These are phyloP conservation scores for Crossaster papposus DNA, from an alignment of 53 echinoderm and acorn worm genomes.

Conservation along the genomic window DNA sequence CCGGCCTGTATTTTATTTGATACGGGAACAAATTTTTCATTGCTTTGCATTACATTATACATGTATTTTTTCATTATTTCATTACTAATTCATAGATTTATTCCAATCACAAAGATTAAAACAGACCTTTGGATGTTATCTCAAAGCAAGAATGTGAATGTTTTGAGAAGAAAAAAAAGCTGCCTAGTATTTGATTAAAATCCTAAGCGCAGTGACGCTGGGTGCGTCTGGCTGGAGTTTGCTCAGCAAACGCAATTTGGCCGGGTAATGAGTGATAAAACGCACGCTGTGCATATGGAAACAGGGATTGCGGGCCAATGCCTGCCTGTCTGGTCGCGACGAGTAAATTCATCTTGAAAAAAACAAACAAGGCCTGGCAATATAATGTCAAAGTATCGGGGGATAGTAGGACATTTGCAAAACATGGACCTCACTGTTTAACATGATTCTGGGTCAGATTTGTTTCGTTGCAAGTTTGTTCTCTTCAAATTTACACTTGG, in stretches of 20 bases:
- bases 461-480: too few relatives aligned
- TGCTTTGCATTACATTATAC: too few relatives aligned
- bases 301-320: conserved; percentile 44
- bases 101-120: background rate
- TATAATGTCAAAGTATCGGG: background rate
- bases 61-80: too few relatives aligned
- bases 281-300: conserved; percentile 41
- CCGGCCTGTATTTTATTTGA: conserved; percentile 10
- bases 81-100: background rate
- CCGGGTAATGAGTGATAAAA: conserved; percentile 50
- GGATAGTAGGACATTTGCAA: background rate
- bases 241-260: conserved; percentile 42
- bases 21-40: background rate
- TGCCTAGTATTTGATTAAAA: conserved; percentile 41
- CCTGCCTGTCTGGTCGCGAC: conserved; percentile 41
- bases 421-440: background rate
- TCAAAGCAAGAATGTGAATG: background rate
- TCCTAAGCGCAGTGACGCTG: conserved; percentile 24
- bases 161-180: background rate
- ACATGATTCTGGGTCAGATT: too few relatives aligned
- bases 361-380: background rate
- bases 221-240: conserved; percentile 45
- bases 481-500: too few relatives aligned
- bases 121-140: background rate
- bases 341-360: background rate